Conservation (phyloP, 2,888 invertebrate genomes). For the Drosophila barbarae region DNA sequence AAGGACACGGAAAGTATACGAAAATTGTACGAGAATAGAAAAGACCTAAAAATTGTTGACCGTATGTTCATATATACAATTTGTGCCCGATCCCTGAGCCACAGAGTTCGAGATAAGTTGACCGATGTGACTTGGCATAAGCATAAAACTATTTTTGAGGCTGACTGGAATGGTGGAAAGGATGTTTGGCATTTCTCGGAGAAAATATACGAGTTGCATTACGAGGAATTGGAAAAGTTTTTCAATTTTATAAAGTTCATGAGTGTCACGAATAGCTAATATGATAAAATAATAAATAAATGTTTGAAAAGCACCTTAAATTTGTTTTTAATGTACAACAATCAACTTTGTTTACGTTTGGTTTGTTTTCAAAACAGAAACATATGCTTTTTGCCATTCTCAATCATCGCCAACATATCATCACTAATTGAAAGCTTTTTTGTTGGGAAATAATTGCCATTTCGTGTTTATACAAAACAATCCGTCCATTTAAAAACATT, state of each 20-base stretch:
- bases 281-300: not conserved
- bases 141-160: conserved; percentile 35
- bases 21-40: conserved; percentile 17
- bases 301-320: not conserved
- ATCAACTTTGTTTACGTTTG: not conserved
- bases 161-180: not conserved
- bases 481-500: conserved; percentile 8
- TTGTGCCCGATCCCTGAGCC: conserved; percentile 20
- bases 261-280: conserved; percentile 4
- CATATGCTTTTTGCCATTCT: not conserved
- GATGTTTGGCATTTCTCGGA: conserved; percentile 2
- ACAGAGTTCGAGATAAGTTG: conserved; percentile 23
- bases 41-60: conserved; percentile 15
- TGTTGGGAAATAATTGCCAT: conserved; percentile 17
- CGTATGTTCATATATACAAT: conserved; percentile 3
- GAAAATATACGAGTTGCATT: not conserved
- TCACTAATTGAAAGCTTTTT: conserved; percentile 21
- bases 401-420: not conserved
- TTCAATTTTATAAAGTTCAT: conserved; percentile 41
- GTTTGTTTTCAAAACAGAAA: not conserved
- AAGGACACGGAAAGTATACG: conserved; percentile 1
- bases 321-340: not conserved
- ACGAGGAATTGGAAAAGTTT: conserved; percentile 17
- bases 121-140: conserved; percentile 38
- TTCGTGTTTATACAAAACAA: conserved; percentile 9